phyloP scores from a whole-genome alignment of 2,888 invertebrate genomes.

The Ephialtes manifestator region DNA sequence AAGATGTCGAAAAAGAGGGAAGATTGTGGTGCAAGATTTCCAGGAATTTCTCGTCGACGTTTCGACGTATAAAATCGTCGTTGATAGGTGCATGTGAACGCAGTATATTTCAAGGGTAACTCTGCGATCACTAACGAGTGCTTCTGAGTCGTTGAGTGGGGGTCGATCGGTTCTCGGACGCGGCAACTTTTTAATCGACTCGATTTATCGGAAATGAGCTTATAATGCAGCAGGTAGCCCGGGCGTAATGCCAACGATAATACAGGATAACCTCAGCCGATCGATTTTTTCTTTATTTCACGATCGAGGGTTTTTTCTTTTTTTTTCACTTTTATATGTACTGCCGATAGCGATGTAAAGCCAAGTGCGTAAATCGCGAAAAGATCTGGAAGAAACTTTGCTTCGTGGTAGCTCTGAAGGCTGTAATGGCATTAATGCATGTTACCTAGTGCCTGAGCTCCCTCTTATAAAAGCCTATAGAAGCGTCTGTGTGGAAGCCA shows the following conservation, averaged over 20 bases:
- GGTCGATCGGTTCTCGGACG: conserved; percentile 68
- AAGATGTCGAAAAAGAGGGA: conserved; percentile 51
- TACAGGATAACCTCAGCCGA: conserved; percentile 67
- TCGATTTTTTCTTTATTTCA: conserved; percentile 58
- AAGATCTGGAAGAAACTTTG: conserved; percentile 31
- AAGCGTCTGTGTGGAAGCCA: conserved; percentile 52
- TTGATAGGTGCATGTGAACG: conserved; percentile 5
- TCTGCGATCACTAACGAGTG: conserved; percentile 62
- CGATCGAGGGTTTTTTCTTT: conserved; percentile 4
- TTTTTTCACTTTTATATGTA: neutral
- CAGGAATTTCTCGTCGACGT: conserved; percentile 32
- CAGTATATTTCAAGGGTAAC: conserved; percentile 15
- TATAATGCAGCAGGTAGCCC: conserved; percentile 81
- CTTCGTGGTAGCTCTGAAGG: conserved; percentile 76
- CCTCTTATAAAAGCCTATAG: conserved; percentile 67
- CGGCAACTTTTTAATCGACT: conserved; percentile 79
- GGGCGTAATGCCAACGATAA: conserved; percentile 79
- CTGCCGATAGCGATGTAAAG: conserved; percentile 12
- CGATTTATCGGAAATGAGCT: conserved; percentile 83
- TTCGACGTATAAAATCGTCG: conserved; percentile 21
- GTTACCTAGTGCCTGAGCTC: conserved; percentile 69
- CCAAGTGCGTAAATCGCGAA: conserved; percentile 56
- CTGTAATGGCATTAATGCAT: conserved; percentile 80
- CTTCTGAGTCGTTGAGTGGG: conserved; percentile 23
- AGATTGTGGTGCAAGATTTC: conserved; percentile 40